Evolutionary conservation across 2,113 vertebrate species (phyloP), one percentile per base, ranked within the genome.

Genomic region (Glaucomys volans): DNA sequence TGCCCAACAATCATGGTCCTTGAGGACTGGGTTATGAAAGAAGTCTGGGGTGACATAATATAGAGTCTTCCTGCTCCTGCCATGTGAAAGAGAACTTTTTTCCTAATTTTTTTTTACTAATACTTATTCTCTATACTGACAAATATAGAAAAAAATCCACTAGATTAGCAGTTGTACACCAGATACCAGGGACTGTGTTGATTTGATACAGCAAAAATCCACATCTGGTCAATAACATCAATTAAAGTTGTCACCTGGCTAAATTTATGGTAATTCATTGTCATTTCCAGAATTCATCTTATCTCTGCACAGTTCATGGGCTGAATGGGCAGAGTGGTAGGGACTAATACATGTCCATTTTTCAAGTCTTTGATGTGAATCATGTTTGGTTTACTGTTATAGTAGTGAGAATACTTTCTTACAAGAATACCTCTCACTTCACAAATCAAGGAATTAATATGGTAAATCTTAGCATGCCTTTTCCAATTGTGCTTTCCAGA

Each of bases 301-400:
- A 86, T 59, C 14, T 81, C 3, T 75, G 22, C 8, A 44, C 3
- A 59, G 8, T 30, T 87, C 66, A 18, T 47, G 76, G 37, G 59
- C 22, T 30, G 17, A 86, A 90, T 64, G 26, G n/a, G 14, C 42
- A 76, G 35, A 86, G 24, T 62, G 11, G 11, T 69, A 40, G 40
- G 26, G 42, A 86, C 37, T 16, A 67, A 71, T 84, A 66, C 18
- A 22, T 11, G 2, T 62, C 28, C n/a, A 13, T 64, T 54, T 69
- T 37, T 89, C 24, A 85, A 85, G 30, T 64, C 64, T 83, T 62
- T 90, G 37, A 40, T 47, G 32, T 26, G 20, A 59, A 71, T 59
- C 54, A 57, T 57, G 20, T 89, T 85, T 35, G 28, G 18, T 50
- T 80, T 90, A 62, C 74, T 71, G 40, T 96, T 97, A 82, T 76